Conservation (phyloP, 1,140 invertebrate species). For the Drosophila repletoides region DNA sequence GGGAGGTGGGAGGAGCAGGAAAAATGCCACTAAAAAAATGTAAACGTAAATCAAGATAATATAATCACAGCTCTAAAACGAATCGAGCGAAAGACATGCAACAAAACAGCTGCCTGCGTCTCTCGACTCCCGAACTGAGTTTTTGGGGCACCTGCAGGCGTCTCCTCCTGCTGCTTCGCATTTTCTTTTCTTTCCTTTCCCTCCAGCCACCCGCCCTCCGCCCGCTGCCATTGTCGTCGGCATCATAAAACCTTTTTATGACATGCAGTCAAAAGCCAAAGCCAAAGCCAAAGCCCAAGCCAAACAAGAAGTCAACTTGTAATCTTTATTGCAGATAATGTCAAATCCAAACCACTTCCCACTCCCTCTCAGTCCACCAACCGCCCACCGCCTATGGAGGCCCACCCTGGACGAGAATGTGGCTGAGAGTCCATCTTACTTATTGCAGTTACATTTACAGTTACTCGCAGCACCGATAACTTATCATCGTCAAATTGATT, state of each 20-base stretch:
- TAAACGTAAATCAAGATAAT: conserved; percentile 75
- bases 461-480: conserved; percentile 37
- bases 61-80: conserved; percentile 69
- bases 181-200: not conserved
- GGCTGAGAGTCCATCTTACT: not conserved
- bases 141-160: conserved; percentile 27
- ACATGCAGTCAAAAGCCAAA: conserved; percentile 63
- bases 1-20: not conserved
- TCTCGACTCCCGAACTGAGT: not conserved
- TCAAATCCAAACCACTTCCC: conserved; percentile 66
- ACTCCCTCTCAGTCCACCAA: not conserved
- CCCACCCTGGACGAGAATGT: conserved; percentile 9
- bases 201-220: too few relatives aligned
- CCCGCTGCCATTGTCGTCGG: conserved; percentile 18
- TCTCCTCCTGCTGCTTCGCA: not conserved
- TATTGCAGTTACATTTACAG: conserved; percentile 2
- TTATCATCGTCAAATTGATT: conserved; percentile 65
- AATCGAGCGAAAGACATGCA: conserved; percentile 58
- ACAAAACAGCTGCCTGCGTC: conserved; percentile 24
- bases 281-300: conserved; percentile 54
- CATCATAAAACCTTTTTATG: conserved; percentile 71
- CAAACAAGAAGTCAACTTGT: conserved; percentile 75
- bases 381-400: not conserved
- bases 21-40: conserved; percentile 34
- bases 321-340: conserved; percentile 78